Evolutionary conservation across 30 jellyfish, hydroid and myxozoan genomes (phyloP), one percentile per base, ranked within the genome.

Genomic region (Chrysaora quinquecirrha): DNA sequence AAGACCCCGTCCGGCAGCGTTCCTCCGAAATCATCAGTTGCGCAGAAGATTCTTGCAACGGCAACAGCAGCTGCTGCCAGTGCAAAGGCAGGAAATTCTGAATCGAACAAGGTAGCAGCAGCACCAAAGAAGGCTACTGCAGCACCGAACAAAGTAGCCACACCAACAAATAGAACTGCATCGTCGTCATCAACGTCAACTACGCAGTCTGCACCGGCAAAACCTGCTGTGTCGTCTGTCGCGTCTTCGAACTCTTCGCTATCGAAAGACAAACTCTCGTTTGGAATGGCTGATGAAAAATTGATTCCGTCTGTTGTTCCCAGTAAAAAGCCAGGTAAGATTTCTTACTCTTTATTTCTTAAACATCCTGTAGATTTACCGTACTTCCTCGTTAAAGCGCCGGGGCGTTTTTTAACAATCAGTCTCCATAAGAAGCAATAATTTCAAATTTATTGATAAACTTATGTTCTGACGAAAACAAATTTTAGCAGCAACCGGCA

Each of bases 281-380:
- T 94, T 46, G 89, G 95, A 1, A 82, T 87, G 68, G 96, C 94
- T 49, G 97, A 87, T 61, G 95, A 76, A 0, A 86, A 88, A 61
- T 63, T 82, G 71, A 66, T 74, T 6, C 58, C 97, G 43, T 34
- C 82, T 33, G 62, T 74, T 30, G 71, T 75, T 16, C 34, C 85
- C 20, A 61, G 54, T 7, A 50, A 67, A 56, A 82, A 82, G 85
- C 92, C 92, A 32, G 92, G 92, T 69, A 28, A 19, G 65, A n/a
- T n/a, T n/a, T n/a, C n/a, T 24, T 11, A 14, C 47, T 52, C 12
- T 52, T 52, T 52, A 30, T 14, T 9, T 19, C 19, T 11, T 47
- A 47, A 47, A 47, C 16, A 47, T 9, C 19, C 19, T 9, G 61
- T 11, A n/a, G n/a, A n/a, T n/a, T n/a, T n/a, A n/a, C n/a, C n/a